Percentiles rank a stretch among this genome's conserved stretches.
phyloP scores from a whole-genome alignment of 2,797 vertebrate species.

The Carcharodon carcharias region DNA sequence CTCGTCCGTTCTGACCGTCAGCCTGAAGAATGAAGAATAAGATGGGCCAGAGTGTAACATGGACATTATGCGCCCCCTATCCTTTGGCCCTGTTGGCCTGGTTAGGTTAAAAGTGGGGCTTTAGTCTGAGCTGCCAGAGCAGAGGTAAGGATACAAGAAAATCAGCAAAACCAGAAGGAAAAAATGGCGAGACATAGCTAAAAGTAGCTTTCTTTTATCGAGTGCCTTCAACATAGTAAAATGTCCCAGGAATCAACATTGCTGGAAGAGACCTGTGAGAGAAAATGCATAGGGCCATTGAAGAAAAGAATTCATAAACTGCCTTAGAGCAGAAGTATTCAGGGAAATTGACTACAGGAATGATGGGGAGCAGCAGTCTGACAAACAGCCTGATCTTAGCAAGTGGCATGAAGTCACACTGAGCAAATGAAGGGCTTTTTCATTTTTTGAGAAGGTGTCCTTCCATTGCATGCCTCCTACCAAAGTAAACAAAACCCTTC shows the following conservation, averaged over 20 bases:
- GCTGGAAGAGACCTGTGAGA: neutral
- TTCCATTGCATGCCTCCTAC: neutral
- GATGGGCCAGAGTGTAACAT: neutral
- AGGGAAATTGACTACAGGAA: neutral
- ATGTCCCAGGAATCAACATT: neutral
- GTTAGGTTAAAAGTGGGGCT: neutral
- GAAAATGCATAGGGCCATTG: neutral
- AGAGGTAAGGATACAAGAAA: neutral
- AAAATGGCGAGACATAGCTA: neutral
- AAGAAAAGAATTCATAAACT: neutral
- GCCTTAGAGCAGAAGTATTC: neutral
- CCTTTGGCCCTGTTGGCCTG: neutral
- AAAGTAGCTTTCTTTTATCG: neutral
- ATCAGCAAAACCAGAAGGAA: neutral
- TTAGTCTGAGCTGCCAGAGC: neutral
- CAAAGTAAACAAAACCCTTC: conserved; percentile 14
- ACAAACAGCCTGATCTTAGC: neutral
- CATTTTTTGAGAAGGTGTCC: neutral
- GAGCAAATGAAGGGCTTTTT: neutral
- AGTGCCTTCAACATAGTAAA: neutral
- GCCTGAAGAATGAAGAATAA: neutral
- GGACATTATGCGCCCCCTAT: neutral
- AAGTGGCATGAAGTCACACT: no score
- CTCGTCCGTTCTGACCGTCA: neutral
- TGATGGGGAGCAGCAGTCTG: neutral